These are phyloP conservation scores for Trididemnum miniatum DNA, from an alignment of 23 tunicate genomes.

Conservation along the genomic window DNA sequence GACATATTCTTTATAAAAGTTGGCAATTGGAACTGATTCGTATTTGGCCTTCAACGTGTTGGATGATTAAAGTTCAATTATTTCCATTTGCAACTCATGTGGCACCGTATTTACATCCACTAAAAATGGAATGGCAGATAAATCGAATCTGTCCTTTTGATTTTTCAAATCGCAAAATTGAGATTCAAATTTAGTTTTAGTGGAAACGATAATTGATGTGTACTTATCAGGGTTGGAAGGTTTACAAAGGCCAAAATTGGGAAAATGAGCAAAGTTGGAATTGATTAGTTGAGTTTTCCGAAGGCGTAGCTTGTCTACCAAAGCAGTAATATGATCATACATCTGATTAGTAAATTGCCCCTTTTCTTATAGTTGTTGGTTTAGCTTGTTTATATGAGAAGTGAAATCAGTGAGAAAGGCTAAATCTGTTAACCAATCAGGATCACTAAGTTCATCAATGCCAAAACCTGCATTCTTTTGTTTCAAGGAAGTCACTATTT, in stretches of 20 bases:
- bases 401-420: constrained; percentile 62
- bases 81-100: neutral
- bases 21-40: constrained; percentile 6
- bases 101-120: constrained; percentile 19
- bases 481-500: constrained; percentile 25
- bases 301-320: constrained; percentile 41
- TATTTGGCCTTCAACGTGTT: neutral
- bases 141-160: constrained; percentile 35
- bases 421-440: constrained; percentile 50
- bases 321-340: constrained; percentile 51
- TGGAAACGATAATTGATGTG: too few species aligned
- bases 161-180: constrained; percentile 37
- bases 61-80: neutral
- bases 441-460: constrained; percentile 51
- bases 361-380: constrained; percentile 38
- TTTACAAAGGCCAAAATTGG: too few species aligned
- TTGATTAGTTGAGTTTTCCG: constrained; percentile 63
- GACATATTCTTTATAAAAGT: too few species aligned
- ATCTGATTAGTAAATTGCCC: constrained; percentile 46
- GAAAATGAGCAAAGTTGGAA: too few species aligned
- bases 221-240: too few species aligned
- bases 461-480: constrained; percentile 14
- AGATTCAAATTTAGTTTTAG: too few species aligned
- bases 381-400: constrained; percentile 39
- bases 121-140: constrained; percentile 33